These are phyloP conservation scores for Nasua narica DNA, from an alignment of 2,797 vertebrate species.

Conservation along the genomic window DNA sequence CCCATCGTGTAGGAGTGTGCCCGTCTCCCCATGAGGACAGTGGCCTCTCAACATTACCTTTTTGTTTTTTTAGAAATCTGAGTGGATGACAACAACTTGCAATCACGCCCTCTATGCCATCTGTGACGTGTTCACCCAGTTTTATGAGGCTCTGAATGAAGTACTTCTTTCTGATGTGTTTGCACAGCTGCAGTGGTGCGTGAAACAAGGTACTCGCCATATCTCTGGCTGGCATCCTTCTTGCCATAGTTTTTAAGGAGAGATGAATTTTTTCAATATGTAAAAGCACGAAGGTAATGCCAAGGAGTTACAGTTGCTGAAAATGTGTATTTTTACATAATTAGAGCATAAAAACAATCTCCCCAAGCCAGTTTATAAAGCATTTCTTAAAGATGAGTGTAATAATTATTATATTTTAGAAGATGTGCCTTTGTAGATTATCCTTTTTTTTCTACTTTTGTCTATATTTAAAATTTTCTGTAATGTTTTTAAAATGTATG, in stretches of 20 bases:
- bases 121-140: constrained; percentile 97
- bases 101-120: constrained; percentile 98
- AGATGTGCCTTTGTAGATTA: not conserved
- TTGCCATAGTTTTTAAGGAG: not conserved
- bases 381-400: not conserved
- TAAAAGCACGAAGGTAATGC: not conserved
- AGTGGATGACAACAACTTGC: constrained; percentile 99
- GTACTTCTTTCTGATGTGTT: constrained; percentile 95
- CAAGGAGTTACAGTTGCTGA: not conserved
- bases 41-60: constrained; percentile 7
- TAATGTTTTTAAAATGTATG: not conserved
- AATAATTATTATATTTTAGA: constrained; percentile 6
- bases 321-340: not conserved
- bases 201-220: constrained; percentile 91
- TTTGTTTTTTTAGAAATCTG: constrained; percentile 89
- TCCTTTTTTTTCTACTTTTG: not conserved
- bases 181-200: constrained; percentile 97
- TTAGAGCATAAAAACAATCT: not conserved
- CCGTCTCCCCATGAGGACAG: not conserved
- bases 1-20: not conserved
- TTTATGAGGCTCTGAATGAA: constrained; percentile 95
- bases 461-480: not conserved
- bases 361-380: not conserved
- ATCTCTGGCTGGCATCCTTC: not conserved
- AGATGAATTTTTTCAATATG: not conserved